Base-by-base conservation (phyloP, 2,888 invertebrate genomes). In the Leptopilina syphax region DNA sequence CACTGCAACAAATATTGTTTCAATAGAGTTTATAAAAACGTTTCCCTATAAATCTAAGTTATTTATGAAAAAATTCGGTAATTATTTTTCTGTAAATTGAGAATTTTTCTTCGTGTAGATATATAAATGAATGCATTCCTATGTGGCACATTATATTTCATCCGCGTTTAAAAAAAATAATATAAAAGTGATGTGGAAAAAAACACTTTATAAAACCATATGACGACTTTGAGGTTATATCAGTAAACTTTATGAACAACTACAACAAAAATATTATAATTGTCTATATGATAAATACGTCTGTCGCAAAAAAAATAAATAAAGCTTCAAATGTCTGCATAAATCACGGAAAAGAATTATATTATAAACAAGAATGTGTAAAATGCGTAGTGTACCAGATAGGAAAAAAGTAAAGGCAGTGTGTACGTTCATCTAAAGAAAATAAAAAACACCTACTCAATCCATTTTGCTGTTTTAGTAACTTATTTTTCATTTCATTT, bases 391-490 rank as follows among this genome's bases (percentile, higher is more conserved):
- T 34, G 57, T 73, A 73, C 73, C 57, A 73, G 57, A 57, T 57
- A 73, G 57, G 73, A 57, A 73, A 73, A 41, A 13, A 27, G 8
- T 73, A 41, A 57, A 73, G 57, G 34, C 54, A 70, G 73, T 57
- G 73, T 73, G 73, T 73, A 73, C 73, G 34, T 73, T 73, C 73
- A 73, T 57, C 54, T 73, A 73, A 57, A 73, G 57, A 34, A 73
- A 73, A 73, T 73, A 73, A 73, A 73, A 70, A 44, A 73, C 18
- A 73, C 57, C 73, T 57, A 73, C 73, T 73, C 73, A 73, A 60
- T 60, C 57, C 57, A 57, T 5, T 34, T 34, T 57, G 8, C 13
- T 60, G 8, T 34, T 50, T 50, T 50, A 10, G 10, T 50, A 10
- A 10, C 50, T 50, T 9, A 50, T 50, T 50, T 44, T 8, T 44